These are phyloP conservation scores for Antheraea yamamai DNA, from an alignment of 2,888 invertebrate genomes.

Conservation along the genomic window DNA sequence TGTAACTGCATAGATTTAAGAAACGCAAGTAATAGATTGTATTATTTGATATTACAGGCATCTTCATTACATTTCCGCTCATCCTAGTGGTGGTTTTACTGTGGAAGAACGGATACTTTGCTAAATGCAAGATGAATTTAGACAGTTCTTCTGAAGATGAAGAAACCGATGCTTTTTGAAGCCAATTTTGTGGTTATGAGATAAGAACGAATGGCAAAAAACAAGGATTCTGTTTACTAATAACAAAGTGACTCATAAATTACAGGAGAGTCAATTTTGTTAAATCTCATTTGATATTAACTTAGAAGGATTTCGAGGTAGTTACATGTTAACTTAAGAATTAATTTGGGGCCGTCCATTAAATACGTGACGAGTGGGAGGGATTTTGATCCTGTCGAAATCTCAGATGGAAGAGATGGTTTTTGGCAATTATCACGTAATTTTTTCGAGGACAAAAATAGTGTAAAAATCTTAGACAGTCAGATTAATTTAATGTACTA, in stretches of 20 bases:
- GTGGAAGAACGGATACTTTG: slow-evolving; percentile 84
- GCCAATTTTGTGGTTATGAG: not conserved
- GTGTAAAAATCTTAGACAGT: too few species aligned
- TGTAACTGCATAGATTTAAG: not conserved
- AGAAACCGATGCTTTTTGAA: slow-evolving; percentile 43
- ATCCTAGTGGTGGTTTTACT: slow-evolving; percentile 68
- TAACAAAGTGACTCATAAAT: not conserved
- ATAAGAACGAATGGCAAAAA: not conserved
- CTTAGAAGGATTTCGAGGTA: not conserved
- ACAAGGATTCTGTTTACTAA: not conserved
- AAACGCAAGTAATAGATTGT: not conserved
- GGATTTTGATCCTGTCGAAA: too few species aligned
- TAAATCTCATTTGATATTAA: not conserved
- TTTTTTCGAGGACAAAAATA: too few species aligned
- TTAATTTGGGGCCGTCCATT: too few species aligned
- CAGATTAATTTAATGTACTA: too few species aligned
- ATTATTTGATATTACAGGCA: slow-evolving; percentile 42
- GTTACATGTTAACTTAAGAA: too few species aligned
- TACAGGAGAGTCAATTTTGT: too few species aligned
- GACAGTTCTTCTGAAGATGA: slow-evolving; percentile 40
- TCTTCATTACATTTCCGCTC: slow-evolving; percentile 57
- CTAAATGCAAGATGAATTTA: slow-evolving; percentile 57
- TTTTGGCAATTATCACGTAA: too few species aligned
- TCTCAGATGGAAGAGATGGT: too few species aligned
- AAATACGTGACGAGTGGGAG: too few species aligned